Evolutionary conservation across 1,140 invertebrate species (phyloP).

Genomic region (Sycophaga agraensis): DNA sequence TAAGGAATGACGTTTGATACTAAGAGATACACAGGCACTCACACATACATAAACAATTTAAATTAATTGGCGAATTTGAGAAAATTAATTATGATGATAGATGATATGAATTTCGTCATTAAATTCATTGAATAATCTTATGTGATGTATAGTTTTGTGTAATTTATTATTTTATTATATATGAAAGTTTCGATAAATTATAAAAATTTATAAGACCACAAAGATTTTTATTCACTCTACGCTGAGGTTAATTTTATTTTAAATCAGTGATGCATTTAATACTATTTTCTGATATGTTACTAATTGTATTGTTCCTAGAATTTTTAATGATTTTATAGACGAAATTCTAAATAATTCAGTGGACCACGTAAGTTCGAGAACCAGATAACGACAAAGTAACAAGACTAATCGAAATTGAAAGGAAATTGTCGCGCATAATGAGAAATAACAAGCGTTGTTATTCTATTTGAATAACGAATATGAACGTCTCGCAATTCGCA

Average conservation of each 20-base stretch:
- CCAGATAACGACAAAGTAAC: constrained; percentile 1
- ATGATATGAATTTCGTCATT: constrained; percentile 2
- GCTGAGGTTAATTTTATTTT: too few species aligned
- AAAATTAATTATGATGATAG: not conserved
- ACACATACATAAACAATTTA: constrained; percentile 3
- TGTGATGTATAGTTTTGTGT: too few species aligned
- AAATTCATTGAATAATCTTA: constrained; percentile 1
- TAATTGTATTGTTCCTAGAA: not conserved
- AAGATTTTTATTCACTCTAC: too few species aligned
- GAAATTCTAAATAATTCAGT: constrained; percentile 12
- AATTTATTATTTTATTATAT: too few species aligned
- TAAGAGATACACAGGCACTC: not conserved
- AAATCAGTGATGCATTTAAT: too few species aligned
- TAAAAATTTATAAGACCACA: too few species aligned
- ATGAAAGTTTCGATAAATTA: too few species aligned
- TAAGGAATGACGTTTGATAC: constrained; percentile 5
- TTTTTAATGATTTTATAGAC: not conserved
- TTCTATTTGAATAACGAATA: not conserved
- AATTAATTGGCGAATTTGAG: too few species aligned
- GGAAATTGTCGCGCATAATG: not conserved
- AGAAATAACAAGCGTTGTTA: not conserved
- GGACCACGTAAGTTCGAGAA: constrained; percentile 19
- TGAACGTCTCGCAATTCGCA: constrained; percentile 6
- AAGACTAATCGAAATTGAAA: constrained; percentile 19
- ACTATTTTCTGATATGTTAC: too few species aligned